These are phyloP conservation scores for Megaceryle torquata DNA, from an alignment of 2,113 vertebrate genomes.

Conservation along the genomic window DNA sequence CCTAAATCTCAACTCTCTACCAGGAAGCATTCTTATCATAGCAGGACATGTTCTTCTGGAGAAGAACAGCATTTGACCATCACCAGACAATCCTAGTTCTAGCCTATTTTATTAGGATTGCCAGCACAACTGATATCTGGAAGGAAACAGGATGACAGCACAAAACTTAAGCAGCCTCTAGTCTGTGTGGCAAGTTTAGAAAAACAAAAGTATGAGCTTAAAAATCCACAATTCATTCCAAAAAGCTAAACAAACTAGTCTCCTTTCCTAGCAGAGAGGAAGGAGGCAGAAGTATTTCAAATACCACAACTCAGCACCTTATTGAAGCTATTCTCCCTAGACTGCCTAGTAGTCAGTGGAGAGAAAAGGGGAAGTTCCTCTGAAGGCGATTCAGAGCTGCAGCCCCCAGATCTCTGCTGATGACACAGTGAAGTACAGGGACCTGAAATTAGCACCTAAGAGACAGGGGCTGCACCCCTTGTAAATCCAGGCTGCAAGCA, in stretches of 20 bases:
- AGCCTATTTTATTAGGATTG: not conserved
- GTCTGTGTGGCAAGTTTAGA: not conserved
- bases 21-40: not conserved
- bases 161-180: not conserved
- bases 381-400: not conserved
- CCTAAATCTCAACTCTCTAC: not conserved
- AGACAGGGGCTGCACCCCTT: not conserved
- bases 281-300: not conserved
- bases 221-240: not conserved
- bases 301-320: not conserved
- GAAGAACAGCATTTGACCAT: not conserved
- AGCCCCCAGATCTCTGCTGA: not conserved
- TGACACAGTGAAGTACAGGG: accelerated
- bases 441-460: not conserved
- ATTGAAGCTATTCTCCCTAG: not conserved
- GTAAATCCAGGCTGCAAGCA: not conserved
- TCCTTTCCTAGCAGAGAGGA: not conserved
- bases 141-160: not conserved
- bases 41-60: not conserved
- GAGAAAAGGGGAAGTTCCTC: not conserved
- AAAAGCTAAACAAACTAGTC: not conserved
- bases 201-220: not conserved
- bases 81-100: not conserved
- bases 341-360: not conserved
- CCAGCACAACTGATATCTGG: not conserved